Percentiles rank a stretch among this genome's conserved stretches.
These are phyloP conservation scores for Synanthedon myopaeformis DNA, from an alignment of 2,888 invertebrate genomes.

Conservation along the genomic window DNA sequence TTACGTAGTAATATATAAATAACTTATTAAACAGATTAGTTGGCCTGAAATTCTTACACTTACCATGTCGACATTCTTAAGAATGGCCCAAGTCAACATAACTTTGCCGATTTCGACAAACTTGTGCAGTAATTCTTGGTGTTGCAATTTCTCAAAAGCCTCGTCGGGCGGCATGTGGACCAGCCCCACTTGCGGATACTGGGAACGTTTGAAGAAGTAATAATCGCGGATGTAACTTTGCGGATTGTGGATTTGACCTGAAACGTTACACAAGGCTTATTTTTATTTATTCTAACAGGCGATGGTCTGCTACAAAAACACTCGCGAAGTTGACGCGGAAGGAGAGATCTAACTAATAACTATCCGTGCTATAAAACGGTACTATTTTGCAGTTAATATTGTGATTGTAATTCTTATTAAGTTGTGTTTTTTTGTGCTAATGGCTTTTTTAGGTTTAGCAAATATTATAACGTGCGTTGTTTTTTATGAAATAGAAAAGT, in stretches of 20 bases:
- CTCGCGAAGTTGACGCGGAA: no score
- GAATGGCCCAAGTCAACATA: conserved; percentile 88
- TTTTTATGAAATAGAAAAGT: background rate
- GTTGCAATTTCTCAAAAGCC: conserved; percentile 90
- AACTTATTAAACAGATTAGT: no score
- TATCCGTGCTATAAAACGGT: no score
- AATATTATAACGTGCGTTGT: background rate
- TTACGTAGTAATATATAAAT: no score
- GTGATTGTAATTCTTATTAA: no score
- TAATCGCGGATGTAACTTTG: conserved; percentile 95
- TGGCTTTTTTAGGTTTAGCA: background rate
- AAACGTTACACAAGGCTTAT: background rate
- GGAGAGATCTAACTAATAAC: no score
- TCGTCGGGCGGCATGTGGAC: conserved; percentile 93
- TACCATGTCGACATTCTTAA: conserved; percentile 93
- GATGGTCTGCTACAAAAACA: background rate
- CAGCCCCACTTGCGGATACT: conserved; percentile 96
- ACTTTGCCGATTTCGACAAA: conserved; percentile 98
- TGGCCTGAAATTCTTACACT: conserved; percentile 6
- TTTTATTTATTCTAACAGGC: no score
- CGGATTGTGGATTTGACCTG: conserved; percentile 97
- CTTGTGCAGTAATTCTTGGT: conserved; percentile 91
- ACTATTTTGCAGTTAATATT: no score
- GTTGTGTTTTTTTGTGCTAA: no score
- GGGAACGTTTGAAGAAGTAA: conserved; percentile 95